phyloP scores from a whole-genome alignment of 2,113 vertebrate genomes.

The Verasper variegatus region DNA sequence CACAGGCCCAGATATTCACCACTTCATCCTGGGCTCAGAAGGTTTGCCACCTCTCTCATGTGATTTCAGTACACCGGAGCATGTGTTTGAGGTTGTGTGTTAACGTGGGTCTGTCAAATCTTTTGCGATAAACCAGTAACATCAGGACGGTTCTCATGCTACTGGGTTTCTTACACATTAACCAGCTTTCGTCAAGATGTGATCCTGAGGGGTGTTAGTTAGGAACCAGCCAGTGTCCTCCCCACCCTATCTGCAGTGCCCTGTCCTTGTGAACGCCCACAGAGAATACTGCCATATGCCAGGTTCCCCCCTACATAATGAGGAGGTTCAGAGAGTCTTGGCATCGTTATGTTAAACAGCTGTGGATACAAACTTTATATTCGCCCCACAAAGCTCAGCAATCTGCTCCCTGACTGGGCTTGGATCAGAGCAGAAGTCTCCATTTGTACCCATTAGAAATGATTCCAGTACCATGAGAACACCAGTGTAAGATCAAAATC shows the following conservation, averaged over 20 bases:
- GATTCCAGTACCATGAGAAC: conserved; percentile 13
- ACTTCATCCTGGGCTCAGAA: conserved; percentile 99
- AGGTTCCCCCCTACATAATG: conserved; percentile 70
- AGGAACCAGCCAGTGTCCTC: conserved; percentile 56
- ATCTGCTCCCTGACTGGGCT: conserved; percentile 67
- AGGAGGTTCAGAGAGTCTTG: conserved; percentile 73
- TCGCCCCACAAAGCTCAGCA: conserved; percentile 69
- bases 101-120: conserved; percentile 16
- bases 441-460: conserved; percentile 55
- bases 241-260: conserved; percentile 59
- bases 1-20: conserved; percentile 96
- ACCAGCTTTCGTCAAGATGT: conserved; percentile 51
- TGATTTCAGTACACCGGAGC: background rate
- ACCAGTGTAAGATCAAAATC: background rate
- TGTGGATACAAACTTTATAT: conserved; percentile 74
- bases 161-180: conserved; percentile 61
- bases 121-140: conserved; percentile 51
- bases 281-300: conserved; percentile 82
- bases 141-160: conserved; percentile 65
- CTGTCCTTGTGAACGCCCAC: conserved; percentile 76
- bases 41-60: conserved; percentile 78
- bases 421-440: conserved; percentile 51
- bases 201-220: conserved; percentile 49
- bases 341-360: conserved; percentile 75
- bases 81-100: conserved; percentile 17